Conservation (phyloP, 2,888 invertebrate species). For the Aspidiotus rigidus region DNA sequence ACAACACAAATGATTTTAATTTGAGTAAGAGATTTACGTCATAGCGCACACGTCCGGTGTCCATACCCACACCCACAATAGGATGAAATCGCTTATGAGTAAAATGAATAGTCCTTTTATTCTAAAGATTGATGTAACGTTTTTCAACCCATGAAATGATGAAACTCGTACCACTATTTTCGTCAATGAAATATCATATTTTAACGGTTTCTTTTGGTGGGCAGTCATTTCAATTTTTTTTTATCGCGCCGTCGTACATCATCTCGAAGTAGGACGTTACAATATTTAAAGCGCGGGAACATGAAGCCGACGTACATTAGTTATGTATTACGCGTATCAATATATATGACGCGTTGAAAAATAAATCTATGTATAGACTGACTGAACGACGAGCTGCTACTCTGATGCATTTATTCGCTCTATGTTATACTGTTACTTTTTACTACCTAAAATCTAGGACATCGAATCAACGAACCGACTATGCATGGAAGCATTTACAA, state of each 20-base stretch:
- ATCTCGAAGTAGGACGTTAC: neutral
- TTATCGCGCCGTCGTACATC: neutral
- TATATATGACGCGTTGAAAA: constrained; percentile 5
- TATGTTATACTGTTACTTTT: constrained; percentile 24
- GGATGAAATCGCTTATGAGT: no score
- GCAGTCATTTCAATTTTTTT: neutral
- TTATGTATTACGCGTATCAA: constrained; percentile 32
- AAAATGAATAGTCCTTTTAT: no score
- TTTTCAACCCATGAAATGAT: neutral
- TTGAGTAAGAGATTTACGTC: no score
- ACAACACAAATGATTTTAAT: no score
- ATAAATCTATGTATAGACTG: no score
- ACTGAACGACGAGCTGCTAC: no score
- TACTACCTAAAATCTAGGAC: constrained; percentile 31
- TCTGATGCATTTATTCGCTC: no score
- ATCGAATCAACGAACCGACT: constrained; percentile 12
- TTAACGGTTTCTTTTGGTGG: neutral
- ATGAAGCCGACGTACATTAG: constrained; percentile 1
- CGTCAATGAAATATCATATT: neutral
- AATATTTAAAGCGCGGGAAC: constrained; percentile 24
- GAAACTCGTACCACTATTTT: neutral
- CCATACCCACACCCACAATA: no score
- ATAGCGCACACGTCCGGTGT: no score
- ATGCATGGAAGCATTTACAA: constrained; percentile 11
- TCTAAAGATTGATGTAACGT: no score